Base-by-base conservation (phyloP, 2,888 invertebrate species). In the Rhingia campestris region DNA sequence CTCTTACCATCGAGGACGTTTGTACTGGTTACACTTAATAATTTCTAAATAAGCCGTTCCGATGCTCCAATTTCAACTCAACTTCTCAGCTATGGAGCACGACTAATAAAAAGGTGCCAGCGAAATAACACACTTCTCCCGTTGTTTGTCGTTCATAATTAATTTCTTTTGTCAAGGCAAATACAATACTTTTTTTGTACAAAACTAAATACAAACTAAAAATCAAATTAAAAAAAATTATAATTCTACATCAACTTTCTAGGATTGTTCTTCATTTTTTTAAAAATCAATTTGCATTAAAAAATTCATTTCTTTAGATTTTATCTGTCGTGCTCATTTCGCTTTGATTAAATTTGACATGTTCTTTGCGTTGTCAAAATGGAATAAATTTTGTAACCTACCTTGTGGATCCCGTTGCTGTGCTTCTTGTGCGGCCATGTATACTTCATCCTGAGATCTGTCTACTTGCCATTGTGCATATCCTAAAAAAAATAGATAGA, bases 321-420 rank as follows among this genome's bases (percentile, higher is more conserved):
- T 87, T 87, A 86, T 86, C 84, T 87, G 88, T 88, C 89, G 87
- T 89, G 89, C 89, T 88, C 89, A 88, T 88, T 88, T 88, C 86
- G 80, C 87, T 86, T 86, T 54, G 70, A 74, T 49, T 4, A 35
- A 84, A 86, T 81, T 80, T 86, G 70, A 77, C 81, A 35, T 73
- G 45, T 64, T 79, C 35, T 32, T 73, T 74, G 69, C 41, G 14
- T 49, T 84, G 84, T 80, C 80, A 80, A 84, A 86, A 86, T 82
- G 82, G 82, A 86, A 86, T 82, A 81, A 86, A 86, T 80, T 86
- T 51, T 54, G 82, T 82, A 73, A 90, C 96, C 95, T 96, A 97
- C 97, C 97, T 97, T 97, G 96, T 92, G 96, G 95, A 93, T 97
- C 97, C 93, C 96, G 94, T 92, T 96, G 96, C 89, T 91, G 91